Conservation (phyloP, 1,140 invertebrate species). For the Dendrolimus kikuchii region DNA sequence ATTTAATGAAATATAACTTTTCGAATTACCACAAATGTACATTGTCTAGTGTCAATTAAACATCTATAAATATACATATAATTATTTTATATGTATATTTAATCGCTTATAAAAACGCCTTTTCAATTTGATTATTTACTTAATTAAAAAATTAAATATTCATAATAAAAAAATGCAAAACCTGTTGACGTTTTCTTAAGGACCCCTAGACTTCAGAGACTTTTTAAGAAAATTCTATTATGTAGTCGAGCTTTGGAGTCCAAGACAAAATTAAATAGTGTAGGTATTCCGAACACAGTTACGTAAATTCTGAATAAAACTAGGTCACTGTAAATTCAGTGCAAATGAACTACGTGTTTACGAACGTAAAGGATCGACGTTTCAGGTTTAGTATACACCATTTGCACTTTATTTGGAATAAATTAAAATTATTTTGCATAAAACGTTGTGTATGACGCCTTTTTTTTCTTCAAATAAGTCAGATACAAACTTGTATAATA, state of each 20-base stretch:
- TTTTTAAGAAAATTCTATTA: too few species aligned
- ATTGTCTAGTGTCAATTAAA: too few species aligned
- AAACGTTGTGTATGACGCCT: background rate
- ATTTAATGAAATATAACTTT: too few species aligned
- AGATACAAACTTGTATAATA: background rate
- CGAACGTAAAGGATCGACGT: constrained; percentile 10
- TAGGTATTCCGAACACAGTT: constrained; percentile 9
- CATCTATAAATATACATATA: too few species aligned
- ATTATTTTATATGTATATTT: too few species aligned
- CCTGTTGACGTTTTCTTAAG: background rate
- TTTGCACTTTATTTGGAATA: background rate
- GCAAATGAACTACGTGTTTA: constrained; percentile 23
- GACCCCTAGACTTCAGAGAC: too few species aligned
- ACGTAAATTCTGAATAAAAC: constrained; percentile 21
- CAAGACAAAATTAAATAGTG: constrained; percentile 13
- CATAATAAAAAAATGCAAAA: background rate
- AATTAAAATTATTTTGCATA: background rate
- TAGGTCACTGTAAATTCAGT: constrained; percentile 25
- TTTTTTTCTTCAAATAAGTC: background rate
- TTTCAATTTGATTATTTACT: too few species aligned
- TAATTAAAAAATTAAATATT: background rate
- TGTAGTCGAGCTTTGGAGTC: too few species aligned
- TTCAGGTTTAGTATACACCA: background rate
- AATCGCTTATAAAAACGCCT: too few species aligned
- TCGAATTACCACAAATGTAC: too few species aligned